Evolutionary conservation across 2,113 vertebrate species (phyloP).

Genomic region (Alethe castanea): DNA sequence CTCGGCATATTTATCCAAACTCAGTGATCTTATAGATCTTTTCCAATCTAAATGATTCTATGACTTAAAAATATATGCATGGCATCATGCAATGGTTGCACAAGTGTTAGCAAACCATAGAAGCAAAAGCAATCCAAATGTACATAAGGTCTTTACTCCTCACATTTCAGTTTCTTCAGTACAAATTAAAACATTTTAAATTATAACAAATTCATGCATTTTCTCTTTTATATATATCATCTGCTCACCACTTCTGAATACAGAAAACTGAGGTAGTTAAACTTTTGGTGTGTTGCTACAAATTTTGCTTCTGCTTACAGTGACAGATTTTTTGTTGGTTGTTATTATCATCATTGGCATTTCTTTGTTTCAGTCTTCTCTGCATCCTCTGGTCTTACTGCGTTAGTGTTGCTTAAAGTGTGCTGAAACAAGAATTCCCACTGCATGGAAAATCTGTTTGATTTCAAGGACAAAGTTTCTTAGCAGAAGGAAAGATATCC

Average conservation of each 20-base stretch:
- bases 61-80: background rate
- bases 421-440: background rate
- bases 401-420: background rate
- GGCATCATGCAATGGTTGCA: background rate
- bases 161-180: background rate
- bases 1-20: background rate
- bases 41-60: background rate
- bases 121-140: background rate
- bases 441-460: background rate
- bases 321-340: background rate
- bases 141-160: background rate
- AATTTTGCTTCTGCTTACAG: background rate
- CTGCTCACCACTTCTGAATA: background rate
- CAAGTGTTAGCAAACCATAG: background rate
- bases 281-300: background rate
- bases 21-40: background rate
- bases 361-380: background rate
- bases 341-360: fast-evolving
- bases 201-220: background rate
- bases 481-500: background rate
- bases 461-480: background rate
- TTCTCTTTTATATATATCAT: background rate
- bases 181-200: background rate
- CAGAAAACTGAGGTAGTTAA: background rate
- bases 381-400: background rate